Base-by-base conservation (phyloP, 2,888 invertebrate genomes). In the Aproaerema taeniolella region DNA sequence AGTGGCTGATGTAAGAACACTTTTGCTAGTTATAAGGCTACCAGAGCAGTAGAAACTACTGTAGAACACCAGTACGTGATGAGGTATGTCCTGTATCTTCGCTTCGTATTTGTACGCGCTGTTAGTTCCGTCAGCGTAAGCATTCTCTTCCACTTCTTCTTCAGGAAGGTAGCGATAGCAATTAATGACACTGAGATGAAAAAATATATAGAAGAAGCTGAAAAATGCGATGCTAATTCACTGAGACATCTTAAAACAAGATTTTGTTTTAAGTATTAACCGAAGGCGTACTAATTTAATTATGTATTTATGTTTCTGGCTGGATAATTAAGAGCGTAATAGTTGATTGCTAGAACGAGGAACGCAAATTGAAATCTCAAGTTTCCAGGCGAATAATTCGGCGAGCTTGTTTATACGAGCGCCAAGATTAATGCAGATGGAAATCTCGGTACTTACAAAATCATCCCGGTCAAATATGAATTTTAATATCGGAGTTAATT, bases 11-110 rank as follows among this genome's bases (percentile, higher is more conserved):
- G 80, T 79, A 1, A 79, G 35, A 1, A 74, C 73, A 2, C 70
- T 58, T 36, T 54, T 64, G 43, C 80, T 81, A 15, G 58, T 49
- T 25, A 81, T 52, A 26, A 85, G 46, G 17, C 58, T 54, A 1
- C 82, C 85, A 1, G 85, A 82, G 44, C 85, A 85, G 51, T 66
- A 83, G 26, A 61, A 45, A 5, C 43, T 57, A 4, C 49, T 55
- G 38, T 74, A 76, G 9, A 70, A 71, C 8, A 83, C 61, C 7
- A 82, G 53, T 2, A 65, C 69, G 33, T 81, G 79, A 41, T 69
- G 61, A 0, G 79, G 81, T 0, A 66, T 34, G 0, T 62, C 55
- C n/a, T 15, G 28, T 5, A 62, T 47, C 1, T 41, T 25, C 1
- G 49, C 44, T 0, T 38, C 31, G 28, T 55, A 53, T 7, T 28